phyloP scores from a whole-genome alignment of 2,888 invertebrate genomes.

The Caenorhabditis uteleia region DNA sequence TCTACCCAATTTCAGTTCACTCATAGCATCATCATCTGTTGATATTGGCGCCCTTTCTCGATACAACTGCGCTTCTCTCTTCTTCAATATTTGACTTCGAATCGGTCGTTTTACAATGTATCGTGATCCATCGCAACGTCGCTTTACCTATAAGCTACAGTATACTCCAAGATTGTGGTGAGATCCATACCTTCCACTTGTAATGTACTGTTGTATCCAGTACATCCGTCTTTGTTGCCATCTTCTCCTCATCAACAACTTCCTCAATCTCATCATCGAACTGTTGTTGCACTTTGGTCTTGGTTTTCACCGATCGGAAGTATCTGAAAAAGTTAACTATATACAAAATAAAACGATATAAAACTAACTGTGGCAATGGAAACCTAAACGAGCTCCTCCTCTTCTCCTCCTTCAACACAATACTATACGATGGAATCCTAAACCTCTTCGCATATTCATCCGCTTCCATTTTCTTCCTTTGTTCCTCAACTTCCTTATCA shows the following conservation, averaged over 20 bases:
- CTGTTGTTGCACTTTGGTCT: slow-evolving; percentile 16
- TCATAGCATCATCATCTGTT: slow-evolving; percentile 82
- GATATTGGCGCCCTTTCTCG: slow-evolving; percentile 78
- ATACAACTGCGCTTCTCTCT: slow-evolving; percentile 77
- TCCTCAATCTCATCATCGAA: slow-evolving; percentile 35
- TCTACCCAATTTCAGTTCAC: slow-evolving; percentile 79
- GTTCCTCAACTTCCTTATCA: slow-evolving; percentile 20
- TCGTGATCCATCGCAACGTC: slow-evolving; percentile 80
- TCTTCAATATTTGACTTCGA: slow-evolving; percentile 74
- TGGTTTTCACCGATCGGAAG: slow-evolving; percentile 25
- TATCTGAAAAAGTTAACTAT: slow-evolving; percentile 3
- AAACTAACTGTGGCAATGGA: slow-evolving; percentile 22
- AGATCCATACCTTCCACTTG: slow-evolving; percentile 40
- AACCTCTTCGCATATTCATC: slow-evolving; percentile 36
- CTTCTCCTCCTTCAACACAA: slow-evolving; percentile 37
- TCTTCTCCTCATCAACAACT: slow-evolving; percentile 36
- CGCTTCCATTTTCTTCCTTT: slow-evolving; percentile 23
- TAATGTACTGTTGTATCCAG: slow-evolving; percentile 36
- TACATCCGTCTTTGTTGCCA: slow-evolving; percentile 21
- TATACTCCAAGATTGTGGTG: slow-evolving; percentile 1
- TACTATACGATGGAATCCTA: slow-evolving; percentile 33
- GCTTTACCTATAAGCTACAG: slow-evolving; percentile 72
- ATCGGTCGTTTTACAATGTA: slow-evolving; percentile 81
- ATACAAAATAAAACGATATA: neutral
- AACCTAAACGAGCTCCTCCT: slow-evolving; percentile 24